phyloP scores from a whole-genome alignment of 2,113 vertebrate species.

The Hassar affinis region DNA sequence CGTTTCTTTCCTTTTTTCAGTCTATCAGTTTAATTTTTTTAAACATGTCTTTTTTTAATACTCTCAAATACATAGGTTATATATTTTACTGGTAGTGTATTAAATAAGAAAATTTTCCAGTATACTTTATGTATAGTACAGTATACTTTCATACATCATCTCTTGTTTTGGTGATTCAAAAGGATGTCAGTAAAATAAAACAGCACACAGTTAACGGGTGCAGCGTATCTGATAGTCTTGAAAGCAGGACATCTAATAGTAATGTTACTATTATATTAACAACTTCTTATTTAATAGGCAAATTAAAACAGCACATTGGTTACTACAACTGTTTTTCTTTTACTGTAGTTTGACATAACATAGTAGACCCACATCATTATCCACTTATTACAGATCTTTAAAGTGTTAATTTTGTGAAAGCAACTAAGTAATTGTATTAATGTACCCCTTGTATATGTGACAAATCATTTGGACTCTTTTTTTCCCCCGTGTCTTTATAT shows the following conservation, averaged over 20 bases:
- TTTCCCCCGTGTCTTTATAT: not conserved
- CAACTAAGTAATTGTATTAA: not conserved
- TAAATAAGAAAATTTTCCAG: not conserved
- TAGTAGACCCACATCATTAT: not conserved
- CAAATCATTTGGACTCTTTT: not conserved
- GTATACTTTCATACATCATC: no score
- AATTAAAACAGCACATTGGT: not conserved
- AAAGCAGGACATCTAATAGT: not conserved
- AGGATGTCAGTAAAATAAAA: not conserved
- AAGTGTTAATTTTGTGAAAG: slow-evolving; percentile 5
- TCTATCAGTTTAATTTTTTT: not conserved
- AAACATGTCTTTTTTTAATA: not conserved
- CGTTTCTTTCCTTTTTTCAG: not conserved
- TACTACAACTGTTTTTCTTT: not conserved
- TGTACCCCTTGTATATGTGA: not conserved
- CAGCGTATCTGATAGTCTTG: no score
- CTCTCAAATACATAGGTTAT: no score
- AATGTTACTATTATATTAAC: not conserved
- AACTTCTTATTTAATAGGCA: not conserved
- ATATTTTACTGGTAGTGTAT: not conserved
- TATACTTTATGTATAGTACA: no score
- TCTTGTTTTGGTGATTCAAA: not conserved
- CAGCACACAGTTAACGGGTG: no score
- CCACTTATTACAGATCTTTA: not conserved
- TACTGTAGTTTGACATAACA: not conserved